A percentile compares a stretch with the other conserved stretches of the same genome.
Conservation (phyloP, 2,797 vertebrate genomes). For the Oophaga sylvatica region DNA sequence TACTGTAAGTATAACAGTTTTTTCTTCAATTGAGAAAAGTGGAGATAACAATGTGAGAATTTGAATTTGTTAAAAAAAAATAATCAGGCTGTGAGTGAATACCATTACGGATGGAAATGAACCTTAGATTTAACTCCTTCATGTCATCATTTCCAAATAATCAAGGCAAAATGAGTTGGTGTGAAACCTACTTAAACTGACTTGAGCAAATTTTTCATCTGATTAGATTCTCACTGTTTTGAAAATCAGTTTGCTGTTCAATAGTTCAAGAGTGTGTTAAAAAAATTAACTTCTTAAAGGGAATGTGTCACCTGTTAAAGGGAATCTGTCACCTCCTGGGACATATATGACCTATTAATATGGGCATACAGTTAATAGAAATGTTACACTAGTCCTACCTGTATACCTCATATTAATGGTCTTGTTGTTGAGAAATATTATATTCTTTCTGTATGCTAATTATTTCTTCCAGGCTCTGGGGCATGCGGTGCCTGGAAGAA, state of each 20-base stretch:
- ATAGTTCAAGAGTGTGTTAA: background rate
- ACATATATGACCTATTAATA: too few species aligned
- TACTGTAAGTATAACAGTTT: slow-evolving; percentile 2
- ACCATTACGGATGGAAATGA: background rate
- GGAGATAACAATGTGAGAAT: slow-evolving; percentile 3
- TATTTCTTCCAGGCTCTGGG: too few species aligned
- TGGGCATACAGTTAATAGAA: too few species aligned
- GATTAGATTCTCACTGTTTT: background rate
- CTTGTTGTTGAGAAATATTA: too few species aligned
- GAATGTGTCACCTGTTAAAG: too few species aligned
- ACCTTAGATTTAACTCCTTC: background rate
- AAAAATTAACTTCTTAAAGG: background rate
- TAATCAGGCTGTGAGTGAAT: background rate
- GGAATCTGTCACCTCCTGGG: too few species aligned
- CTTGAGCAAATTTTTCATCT: background rate
- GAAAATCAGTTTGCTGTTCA: background rate
- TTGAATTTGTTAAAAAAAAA: background rate
- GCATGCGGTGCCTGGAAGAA: too few species aligned
- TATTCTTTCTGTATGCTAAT: too few species aligned
- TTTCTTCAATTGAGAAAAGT: slow-evolving; percentile 6
- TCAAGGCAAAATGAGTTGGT: background rate
- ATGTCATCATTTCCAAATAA: background rate
- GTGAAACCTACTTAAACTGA: background rate
- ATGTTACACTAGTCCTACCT: too few species aligned
- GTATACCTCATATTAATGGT: too few species aligned